These are phyloP conservation scores for Champsocephalus esox DNA, from an alignment of 2,797 vertebrate species.

Conservation along the genomic window DNA sequence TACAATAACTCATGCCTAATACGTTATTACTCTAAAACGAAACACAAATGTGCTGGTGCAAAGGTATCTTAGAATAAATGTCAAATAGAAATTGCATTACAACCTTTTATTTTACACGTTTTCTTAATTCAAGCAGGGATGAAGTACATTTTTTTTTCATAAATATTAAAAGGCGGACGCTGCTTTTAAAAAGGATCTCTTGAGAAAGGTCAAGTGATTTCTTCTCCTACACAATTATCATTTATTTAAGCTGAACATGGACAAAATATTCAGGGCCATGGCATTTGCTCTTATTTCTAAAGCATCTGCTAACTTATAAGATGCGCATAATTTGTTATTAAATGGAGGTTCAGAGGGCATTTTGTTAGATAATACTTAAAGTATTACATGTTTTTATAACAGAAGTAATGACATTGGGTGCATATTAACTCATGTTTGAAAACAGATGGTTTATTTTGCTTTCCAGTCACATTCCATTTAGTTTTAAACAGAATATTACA, in stretches of 20 bases:
- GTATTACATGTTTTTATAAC: not conserved
- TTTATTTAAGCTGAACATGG: slow-evolving; percentile 47
- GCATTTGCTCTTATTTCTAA: slow-evolving; percentile 14
- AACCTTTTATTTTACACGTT: slow-evolving; percentile 1
- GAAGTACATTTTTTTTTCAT: slow-evolving; percentile 28
- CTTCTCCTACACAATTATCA: slow-evolving; percentile 41
- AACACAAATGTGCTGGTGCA: not conserved
- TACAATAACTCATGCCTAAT: not conserved
- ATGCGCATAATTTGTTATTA: not conserved
- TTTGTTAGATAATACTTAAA: not conserved
- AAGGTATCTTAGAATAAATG: slow-evolving; percentile 9
- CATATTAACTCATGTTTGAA: not conserved
- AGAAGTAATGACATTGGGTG: not conserved
- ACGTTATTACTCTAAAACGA: not conserved
- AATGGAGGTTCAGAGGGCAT: not conserved
- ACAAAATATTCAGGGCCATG: slow-evolving; percentile 27
- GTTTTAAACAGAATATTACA: not conserved
- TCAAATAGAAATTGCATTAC: slow-evolving; percentile 15
- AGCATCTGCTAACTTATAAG: slow-evolving; percentile 1
- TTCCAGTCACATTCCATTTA: slow-evolving; percentile 6
- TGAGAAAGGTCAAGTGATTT: slow-evolving; percentile 47
- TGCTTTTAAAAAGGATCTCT: slow-evolving; percentile 36
- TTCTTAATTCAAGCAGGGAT: slow-evolving; percentile 1
- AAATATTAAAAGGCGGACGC: slow-evolving; percentile 20
- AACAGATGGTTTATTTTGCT: too few relatives aligned